Conservation (phyloP, 2,113 vertebrate species). For the Chloropsis hardwickii region DNA sequence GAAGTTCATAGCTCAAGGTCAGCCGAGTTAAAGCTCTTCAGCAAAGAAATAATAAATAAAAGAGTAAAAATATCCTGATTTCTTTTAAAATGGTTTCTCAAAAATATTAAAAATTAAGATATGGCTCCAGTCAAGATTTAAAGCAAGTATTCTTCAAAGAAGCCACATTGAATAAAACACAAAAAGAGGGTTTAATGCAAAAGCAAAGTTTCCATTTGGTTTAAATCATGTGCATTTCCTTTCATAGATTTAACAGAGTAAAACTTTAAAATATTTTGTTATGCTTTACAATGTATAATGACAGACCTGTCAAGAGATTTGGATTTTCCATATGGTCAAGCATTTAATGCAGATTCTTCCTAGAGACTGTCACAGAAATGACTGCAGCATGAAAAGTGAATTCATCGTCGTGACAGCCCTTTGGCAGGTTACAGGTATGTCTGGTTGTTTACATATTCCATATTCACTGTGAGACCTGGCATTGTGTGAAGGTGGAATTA, state of each 20-base stretch:
- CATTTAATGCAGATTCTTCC: constrained; percentile 5
- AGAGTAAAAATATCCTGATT: constrained; percentile 37
- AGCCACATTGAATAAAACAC: not conserved
- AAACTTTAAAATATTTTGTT: constrained; percentile 62
- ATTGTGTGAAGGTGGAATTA: not conserved
- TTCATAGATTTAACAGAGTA: constrained; percentile 47
- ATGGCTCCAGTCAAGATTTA: constrained; percentile 18
- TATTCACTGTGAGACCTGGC: not conserved
- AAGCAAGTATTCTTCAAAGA: not conserved
- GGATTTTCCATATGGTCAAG: constrained; percentile 45
- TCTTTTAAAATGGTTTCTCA: constrained; percentile 60
- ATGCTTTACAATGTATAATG: constrained; percentile 47
- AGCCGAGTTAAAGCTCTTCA: constrained; percentile 1
- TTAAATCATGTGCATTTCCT: constrained; percentile 64
- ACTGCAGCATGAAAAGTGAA: constrained; percentile 10
- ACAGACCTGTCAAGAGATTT: constrained; percentile 49
- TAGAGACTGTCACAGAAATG: constrained; percentile 25
- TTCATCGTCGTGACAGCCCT: not conserved
- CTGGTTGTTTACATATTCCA: not conserved
- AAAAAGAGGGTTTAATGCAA: not conserved
- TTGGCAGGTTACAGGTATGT: constrained; percentile 18
- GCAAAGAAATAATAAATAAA: constrained; percentile 34
- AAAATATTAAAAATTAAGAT: constrained; percentile 7
- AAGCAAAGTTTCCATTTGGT: constrained; percentile 45
- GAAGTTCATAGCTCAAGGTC: constrained; percentile 41